A percentile compares a stretch with the other conserved stretches of the same genome.
These are phyloP conservation scores for Sphaerodactylus townsendi DNA, from an alignment of 2,113 vertebrate species.

Conservation along the genomic window DNA sequence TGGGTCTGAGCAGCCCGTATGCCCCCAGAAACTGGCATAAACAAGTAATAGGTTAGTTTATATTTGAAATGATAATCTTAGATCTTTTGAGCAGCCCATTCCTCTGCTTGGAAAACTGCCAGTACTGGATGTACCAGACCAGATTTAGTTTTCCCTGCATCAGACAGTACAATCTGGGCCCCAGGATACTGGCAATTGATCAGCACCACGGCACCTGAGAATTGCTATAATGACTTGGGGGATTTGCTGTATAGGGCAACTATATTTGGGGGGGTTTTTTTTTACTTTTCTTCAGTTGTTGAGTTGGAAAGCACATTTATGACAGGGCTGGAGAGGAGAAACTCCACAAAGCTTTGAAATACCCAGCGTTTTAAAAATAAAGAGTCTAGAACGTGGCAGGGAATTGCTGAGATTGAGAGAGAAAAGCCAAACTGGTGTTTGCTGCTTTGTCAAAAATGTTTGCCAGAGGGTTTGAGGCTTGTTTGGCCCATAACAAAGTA, in stretches of 20 bases:
- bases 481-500: not conserved
- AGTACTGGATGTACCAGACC: too few relatives aligned
- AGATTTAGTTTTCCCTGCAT: not conserved
- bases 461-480: not conserved
- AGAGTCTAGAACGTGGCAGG: not conserved
- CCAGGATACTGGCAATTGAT: not conserved
- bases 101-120: not conserved
- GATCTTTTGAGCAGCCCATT: not conserved
- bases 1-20: not conserved
- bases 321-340: too few relatives aligned
- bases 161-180: not conserved
- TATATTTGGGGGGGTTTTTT: not conserved
- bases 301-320: too few relatives aligned
- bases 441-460: not conserved
- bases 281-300: too few relatives aligned
- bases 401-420: not conserved
- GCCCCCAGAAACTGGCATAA: rapidly evolving
- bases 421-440: too few relatives aligned
- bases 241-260: not conserved
- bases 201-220: not conserved
- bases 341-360: not conserved
- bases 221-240: not conserved
- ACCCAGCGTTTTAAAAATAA: not conserved
- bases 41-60: not conserved
- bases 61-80: not conserved